These are phyloP conservation scores for Coboldia fuscipes DNA, from an alignment of 1,140 invertebrate genomes.

Conservation along the genomic window DNA sequence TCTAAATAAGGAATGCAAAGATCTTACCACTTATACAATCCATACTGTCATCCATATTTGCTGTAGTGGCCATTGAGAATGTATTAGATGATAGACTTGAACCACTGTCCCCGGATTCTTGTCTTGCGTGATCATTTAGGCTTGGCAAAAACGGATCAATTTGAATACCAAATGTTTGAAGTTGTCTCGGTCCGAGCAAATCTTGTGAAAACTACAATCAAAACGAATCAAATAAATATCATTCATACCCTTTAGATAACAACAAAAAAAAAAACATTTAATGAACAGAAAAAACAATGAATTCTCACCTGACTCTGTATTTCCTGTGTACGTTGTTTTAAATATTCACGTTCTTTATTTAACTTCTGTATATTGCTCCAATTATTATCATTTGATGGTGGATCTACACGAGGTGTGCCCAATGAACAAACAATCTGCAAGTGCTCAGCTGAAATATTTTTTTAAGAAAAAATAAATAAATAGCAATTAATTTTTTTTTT, in stretches of 20 bases:
- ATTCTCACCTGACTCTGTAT: slow-evolving; percentile 53
- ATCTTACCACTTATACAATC: slow-evolving; percentile 47
- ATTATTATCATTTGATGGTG: slow-evolving; percentile 3
- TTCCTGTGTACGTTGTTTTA: slow-evolving; percentile 73
- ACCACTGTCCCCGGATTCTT: slow-evolving; percentile 84
- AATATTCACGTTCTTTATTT: slow-evolving; percentile 64
- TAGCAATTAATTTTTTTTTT: background rate
- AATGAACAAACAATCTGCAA: slow-evolving; percentile 4
- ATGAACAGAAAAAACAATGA: slow-evolving; percentile 1
- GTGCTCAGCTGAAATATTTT: slow-evolving; percentile 4
- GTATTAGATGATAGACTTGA: slow-evolving; percentile 53
- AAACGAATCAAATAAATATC: slow-evolving; percentile 1
- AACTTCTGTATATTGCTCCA: slow-evolving; percentile 18
- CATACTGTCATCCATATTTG: slow-evolving; percentile 73
- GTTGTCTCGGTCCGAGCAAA: slow-evolving; percentile 4
- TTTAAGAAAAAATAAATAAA: background rate
- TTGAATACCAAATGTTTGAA: slow-evolving; percentile 14
- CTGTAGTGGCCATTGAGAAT: slow-evolving; percentile 72
- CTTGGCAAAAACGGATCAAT: slow-evolving; percentile 67
- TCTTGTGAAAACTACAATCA: slow-evolving; percentile 2
- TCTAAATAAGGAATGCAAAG: slow-evolving; percentile 18
- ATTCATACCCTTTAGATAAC: background rate
- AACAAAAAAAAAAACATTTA: background rate
- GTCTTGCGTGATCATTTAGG: slow-evolving; percentile 65
- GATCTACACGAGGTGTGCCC: slow-evolving; percentile 1